Base-by-base conservation (phyloP, 1,140 invertebrate species). In the Limonius californicus region DNA sequence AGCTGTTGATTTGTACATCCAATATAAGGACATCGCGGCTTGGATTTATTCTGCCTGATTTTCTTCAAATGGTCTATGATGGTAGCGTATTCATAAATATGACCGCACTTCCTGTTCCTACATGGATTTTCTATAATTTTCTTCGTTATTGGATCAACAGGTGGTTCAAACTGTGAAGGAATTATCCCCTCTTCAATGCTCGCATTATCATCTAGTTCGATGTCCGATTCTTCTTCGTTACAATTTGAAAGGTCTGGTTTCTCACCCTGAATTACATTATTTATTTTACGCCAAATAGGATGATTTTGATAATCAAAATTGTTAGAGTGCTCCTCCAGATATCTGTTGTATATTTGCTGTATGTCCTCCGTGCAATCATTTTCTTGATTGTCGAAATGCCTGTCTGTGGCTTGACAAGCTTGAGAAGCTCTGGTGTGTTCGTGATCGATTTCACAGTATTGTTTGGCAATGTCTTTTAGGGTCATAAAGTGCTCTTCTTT, bases 61-160 rank as follows among this genome's bases (percentile, higher is more conserved):
- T 59, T 64, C 50, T 68, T 71, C n/a, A 73, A 66, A 61, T 72
- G 71, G 15, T 63, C 47, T 14, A 63, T 57, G 43, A 73, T 72
- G 0, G 63, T 61, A 11, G 62, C 45, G 35, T 65, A 63, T 42
- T 73, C 72, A 62, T 72, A 73, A 14, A 69, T 32, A 60, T 73
- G 72, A 16, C 67, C 66, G 54, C 72, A 73, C 8, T 32, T 66
- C 43, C 56, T 64, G 39, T 67, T 73, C 43, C 57, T 67, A 23
- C 64, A 66, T 9, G 72, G 72, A 39, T 72, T 62, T 43, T 57
- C 54, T 39, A 73, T 68, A 12, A 67, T 16, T 7, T 19, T 62
- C 61, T 73, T 73, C 20, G 59, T 66, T 19, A 73, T 68, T 1
- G 70, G 70, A 59, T 73, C 72, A n/a, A 72, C 43, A 27, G 70